Percentiles rank a stretch among this genome's conserved stretches.
These are phyloP conservation scores for Porites divaricata DNA, from an alignment of 92 coral and sea anemone genomes.

Conservation along the genomic window DNA sequence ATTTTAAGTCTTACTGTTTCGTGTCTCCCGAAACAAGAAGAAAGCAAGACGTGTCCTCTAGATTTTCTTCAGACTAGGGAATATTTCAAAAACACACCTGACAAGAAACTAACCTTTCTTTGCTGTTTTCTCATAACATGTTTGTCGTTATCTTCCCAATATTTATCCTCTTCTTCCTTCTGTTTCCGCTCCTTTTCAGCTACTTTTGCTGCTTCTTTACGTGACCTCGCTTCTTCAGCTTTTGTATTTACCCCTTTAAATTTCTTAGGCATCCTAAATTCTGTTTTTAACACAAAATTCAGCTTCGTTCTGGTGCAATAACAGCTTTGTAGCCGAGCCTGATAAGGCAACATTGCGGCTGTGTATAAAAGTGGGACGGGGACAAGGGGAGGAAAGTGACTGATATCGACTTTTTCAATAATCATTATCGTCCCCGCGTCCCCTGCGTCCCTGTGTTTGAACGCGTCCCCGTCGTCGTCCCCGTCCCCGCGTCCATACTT, in stretches of 20 bases:
- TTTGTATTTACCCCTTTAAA: conserved; percentile 95
- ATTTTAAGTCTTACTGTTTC: no score
- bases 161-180: conserved; percentile 83
- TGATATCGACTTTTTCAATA: no score
- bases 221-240: conserved; percentile 94
- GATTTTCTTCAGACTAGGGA: no score
- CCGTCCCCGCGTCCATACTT: no score
- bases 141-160: conserved; percentile 91
- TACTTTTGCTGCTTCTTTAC: conserved; percentile 81
- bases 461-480: no score
- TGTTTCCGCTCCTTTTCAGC: conserved; percentile 88
- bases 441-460: no score
- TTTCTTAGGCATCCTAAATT: conserved; percentile 88
- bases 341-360: conserved; percentile 81
- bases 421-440: no score
- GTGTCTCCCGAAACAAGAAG: no score
- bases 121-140: conserved; percentile 79
- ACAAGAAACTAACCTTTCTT: conserved; percentile 67
- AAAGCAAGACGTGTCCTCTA: no score
- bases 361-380: no score
- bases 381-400: no score
- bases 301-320: not conserved
- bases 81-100: not conserved
- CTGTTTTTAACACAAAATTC: not conserved
- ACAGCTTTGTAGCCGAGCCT: conserved; percentile 52